Conservation (phyloP, 2,888 invertebrate genomes). For the Leptodirus hochenwartii region DNA sequence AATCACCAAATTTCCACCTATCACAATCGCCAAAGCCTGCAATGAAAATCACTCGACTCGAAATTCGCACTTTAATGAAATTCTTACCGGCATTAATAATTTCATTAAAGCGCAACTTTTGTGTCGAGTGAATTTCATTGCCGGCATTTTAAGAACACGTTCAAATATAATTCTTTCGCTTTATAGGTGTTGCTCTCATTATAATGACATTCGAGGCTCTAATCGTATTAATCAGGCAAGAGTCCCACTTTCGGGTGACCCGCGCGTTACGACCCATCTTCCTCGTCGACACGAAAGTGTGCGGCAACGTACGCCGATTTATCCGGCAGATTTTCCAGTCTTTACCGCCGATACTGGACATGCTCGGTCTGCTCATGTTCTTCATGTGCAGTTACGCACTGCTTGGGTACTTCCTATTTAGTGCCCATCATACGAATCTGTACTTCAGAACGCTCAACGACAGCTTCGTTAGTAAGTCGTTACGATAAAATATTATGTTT, state of each 20-base stretch:
- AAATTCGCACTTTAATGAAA: too few relatives aligned
- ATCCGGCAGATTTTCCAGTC: slow-evolving; percentile 69
- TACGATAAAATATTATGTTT: too few relatives aligned
- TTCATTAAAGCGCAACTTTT: too few relatives aligned
- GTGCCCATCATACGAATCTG: slow-evolving; percentile 48
- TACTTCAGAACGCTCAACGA: slow-evolving; percentile 64
- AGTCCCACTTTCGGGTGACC: slow-evolving; percentile 75
- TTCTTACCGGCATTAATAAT: too few relatives aligned
- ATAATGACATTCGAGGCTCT: slow-evolving; percentile 74
- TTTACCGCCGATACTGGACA: slow-evolving; percentile 72
- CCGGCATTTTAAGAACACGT: too few relatives aligned
- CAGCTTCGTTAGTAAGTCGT: slow-evolving; percentile 77
- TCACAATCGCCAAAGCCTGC: too few relatives aligned
- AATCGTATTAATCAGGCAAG: slow-evolving; percentile 60
- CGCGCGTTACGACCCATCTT: slow-evolving; percentile 76
- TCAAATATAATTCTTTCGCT: too few relatives aligned
- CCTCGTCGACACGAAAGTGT: slow-evolving; percentile 68
- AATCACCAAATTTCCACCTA: too few relatives aligned
- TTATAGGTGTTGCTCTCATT: slow-evolving; percentile 43
- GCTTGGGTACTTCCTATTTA: slow-evolving; percentile 67
- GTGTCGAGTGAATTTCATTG: too few relatives aligned
- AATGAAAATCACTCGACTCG: too few relatives aligned
- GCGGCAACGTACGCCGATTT: slow-evolving; percentile 58
- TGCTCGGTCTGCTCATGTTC: slow-evolving; percentile 68
- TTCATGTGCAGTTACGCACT: slow-evolving; percentile 70